phyloP scores from a whole-genome alignment of 2,888 invertebrate species.

The Drosophila acutilabella region DNA sequence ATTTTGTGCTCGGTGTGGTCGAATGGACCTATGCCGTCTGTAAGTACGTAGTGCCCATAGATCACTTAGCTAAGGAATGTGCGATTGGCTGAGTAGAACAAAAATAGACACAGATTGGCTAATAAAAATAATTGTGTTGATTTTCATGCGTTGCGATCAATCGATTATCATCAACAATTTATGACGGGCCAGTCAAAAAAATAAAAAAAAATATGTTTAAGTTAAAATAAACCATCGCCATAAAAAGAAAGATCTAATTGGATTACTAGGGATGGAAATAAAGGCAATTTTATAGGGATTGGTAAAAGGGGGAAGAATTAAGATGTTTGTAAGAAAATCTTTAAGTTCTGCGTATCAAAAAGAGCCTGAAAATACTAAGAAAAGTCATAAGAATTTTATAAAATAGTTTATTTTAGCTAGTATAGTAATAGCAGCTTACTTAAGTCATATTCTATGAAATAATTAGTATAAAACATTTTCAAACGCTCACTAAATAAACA shows the following conservation, averaged over 20 bases:
- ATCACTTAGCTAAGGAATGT: slow-evolving; percentile 11
- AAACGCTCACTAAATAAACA: no score
- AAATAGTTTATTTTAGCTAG: no score
- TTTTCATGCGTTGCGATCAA: slow-evolving; percentile 30
- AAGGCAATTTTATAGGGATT: no score
- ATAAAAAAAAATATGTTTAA: background rate
- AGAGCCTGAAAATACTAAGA: no score
- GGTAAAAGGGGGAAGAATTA: no score
- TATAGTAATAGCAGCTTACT: no score
- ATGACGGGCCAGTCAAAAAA: slow-evolving; percentile 16
- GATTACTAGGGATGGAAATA: no score
- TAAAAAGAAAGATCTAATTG: background rate
- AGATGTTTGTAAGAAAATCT: no score
- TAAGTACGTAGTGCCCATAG: slow-evolving; percentile 48
- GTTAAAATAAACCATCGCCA: background rate
- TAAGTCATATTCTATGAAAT: no score
- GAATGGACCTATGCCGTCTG: slow-evolving; percentile 83
- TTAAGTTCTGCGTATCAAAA: no score
- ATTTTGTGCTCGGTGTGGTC: slow-evolving; percentile 69
- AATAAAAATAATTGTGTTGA: slow-evolving; percentile 58
- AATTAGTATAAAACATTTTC: no score
- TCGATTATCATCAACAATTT: slow-evolving; percentile 40
- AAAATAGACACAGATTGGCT: slow-evolving; percentile 43
- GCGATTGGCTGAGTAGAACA: slow-evolving; percentile 3
- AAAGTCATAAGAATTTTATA: no score